Base-by-base conservation (phyloP, 1,140 invertebrate species). In the Leptinotarsa undecemlineata region DNA sequence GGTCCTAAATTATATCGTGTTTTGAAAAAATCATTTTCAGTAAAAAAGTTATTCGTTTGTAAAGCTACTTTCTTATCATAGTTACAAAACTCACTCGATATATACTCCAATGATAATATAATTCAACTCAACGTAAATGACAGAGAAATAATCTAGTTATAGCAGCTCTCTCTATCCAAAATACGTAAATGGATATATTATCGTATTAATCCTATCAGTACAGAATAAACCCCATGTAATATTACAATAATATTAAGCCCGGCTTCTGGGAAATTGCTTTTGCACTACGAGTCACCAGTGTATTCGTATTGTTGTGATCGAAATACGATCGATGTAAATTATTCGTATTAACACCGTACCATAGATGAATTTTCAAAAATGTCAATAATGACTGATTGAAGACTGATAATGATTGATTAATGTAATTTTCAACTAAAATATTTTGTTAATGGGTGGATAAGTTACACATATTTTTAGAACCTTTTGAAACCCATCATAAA, bases 111-210 rank as follows among this genome's bases (percentile, higher is more conserved):
- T 42, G 6, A 42, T 42, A 11, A 11, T 3, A 57, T 57, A 57
- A n/a, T 15, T n/a, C 5, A 57, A 57, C n/a, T 15, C 4, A 57
- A n/a, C 51, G 4, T 57, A 15, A 17, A 57, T 57, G 51, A 13
- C 13, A 4, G 15, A 57, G 51, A 17, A 5, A 5, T 57, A 5
- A 57, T 57, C 15, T 15, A 57, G 51, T 57, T 57, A 57, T 57
- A 19, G 51, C 14, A 57, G 51, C 51, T 15, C 51, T 57, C 17
- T n/a, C 17, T 57, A 4, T 57, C 4, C 15, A 17, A 57, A 57
- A 17, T 57, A 57, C 51, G 15, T 57, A 57, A 57, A 57, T 57
- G 51, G 51, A 57, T 57, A 57, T 57, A 57, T 57, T 57, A 57
- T 57, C 51, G 51, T 57, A 57, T n/a, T 57, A 57, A 57, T 57